Evolutionary conservation across 2,113 vertebrate genomes (phyloP).

Genomic region (Panthera leo): DNA sequence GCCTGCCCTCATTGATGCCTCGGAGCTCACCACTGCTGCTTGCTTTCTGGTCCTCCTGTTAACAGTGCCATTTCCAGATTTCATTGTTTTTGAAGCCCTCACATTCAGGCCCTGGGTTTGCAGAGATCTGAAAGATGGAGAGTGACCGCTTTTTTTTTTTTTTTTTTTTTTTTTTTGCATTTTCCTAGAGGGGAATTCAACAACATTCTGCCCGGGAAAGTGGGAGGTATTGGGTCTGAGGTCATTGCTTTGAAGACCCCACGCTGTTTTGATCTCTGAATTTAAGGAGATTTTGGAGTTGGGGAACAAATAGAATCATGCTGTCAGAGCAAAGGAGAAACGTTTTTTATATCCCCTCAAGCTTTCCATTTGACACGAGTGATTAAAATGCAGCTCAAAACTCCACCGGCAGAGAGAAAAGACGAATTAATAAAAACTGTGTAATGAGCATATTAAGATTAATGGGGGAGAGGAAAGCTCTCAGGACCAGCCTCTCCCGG

Average conservation of each 20-base stretch:
- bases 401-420: constrained; percentile 35
- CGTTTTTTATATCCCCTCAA: neutral
- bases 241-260: constrained; percentile 22
- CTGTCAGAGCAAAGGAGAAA: constrained; percentile 35
- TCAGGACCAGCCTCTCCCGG: neutral
- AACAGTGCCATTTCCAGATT: constrained; percentile 4
- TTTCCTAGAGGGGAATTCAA: neutral
- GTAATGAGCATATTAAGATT: constrained; percentile 1
- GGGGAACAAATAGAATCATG: neutral
- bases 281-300: constrained; percentile 12
- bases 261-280: neutral
- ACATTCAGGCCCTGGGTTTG: neutral
- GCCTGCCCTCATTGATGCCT: neutral
- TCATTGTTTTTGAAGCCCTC: constrained; percentile 12
- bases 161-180: neutral
- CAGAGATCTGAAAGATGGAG: constrained; percentile 31
- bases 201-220: neutral
- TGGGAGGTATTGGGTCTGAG: neutral
- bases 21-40: neutral
- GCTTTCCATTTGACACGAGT: constrained; percentile 2
- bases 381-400: constrained; percentile 60
- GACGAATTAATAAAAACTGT: constrained; percentile 45
- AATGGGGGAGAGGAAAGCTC: neutral
- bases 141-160: neutral
- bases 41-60: neutral